Conservation (phyloP, 2,888 invertebrate species). For the Melinaea menophilus region DNA sequence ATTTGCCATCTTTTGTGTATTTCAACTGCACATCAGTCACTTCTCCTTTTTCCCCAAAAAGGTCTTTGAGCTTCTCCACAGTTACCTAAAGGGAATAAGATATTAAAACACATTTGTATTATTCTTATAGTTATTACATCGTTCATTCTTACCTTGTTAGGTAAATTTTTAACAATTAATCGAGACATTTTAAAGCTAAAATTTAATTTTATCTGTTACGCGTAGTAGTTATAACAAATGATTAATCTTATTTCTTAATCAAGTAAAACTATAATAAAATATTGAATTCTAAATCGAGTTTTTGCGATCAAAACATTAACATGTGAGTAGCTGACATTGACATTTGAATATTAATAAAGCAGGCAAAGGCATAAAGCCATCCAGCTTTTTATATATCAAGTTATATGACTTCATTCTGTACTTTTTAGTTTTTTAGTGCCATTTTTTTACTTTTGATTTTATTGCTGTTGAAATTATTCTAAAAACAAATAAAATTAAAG, state of each 20-base stretch:
- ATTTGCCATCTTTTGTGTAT: slow-evolving; percentile 93
- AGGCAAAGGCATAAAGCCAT: neutral
- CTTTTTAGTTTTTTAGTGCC: no score
- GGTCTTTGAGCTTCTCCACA: slow-evolving; percentile 84
- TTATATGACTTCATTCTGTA: no score
- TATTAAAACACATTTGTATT: slow-evolving; percentile 9
- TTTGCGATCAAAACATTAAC: slow-evolving; percentile 20
- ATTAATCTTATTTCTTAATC: neutral
- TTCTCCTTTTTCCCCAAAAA: slow-evolving; percentile 88
- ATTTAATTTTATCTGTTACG: neutral
- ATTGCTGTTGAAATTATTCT: no score
- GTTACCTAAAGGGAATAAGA: slow-evolving; percentile 80
- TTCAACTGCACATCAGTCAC: slow-evolving; percentile 97
- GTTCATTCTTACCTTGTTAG: slow-evolving; percentile 82
- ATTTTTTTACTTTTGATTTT: no score
- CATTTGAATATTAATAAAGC: slow-evolving; percentile 17
- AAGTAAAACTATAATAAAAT: neutral
- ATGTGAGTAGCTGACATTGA: slow-evolving; percentile 25
- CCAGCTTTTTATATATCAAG: no score
- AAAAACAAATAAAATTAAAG: no score
- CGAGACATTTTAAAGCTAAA: slow-evolving; percentile 82
- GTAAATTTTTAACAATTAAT: slow-evolving; percentile 93
- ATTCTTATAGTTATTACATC: neutral
- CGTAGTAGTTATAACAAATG: neutral
- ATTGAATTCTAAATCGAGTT: no score